phyloP scores from a whole-genome alignment of 1,140 invertebrate species.

The Drosophila auraria region DNA sequence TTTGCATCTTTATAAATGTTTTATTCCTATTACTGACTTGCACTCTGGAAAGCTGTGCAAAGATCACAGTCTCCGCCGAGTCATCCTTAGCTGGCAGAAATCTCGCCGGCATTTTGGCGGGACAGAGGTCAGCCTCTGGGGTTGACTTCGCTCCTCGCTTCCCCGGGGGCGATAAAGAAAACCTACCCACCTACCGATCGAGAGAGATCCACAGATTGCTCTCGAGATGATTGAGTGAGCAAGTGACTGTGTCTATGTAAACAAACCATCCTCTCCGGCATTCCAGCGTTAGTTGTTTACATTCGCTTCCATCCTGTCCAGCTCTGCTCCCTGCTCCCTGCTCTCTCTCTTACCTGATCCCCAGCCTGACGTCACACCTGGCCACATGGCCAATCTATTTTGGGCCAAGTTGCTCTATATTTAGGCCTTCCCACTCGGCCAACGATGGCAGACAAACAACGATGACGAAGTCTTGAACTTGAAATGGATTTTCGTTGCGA shows the following conservation, averaged over 20 bases:
- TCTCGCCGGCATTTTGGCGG: neutral
- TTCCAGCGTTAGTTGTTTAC: constrained; percentile 14
- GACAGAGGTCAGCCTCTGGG: constrained; percentile 1
- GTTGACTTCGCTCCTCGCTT: neutral
- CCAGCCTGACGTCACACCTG: constrained; percentile 6
- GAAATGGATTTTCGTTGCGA: constrained; percentile 5
- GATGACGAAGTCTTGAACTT: constrained; percentile 37
- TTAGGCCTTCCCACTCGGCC: constrained; percentile 18
- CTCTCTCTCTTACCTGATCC: neutral
- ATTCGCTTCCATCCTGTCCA: constrained; percentile 6
- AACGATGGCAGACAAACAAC: constrained; percentile 14
- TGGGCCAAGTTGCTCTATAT: constrained; percentile 9
- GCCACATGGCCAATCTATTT: constrained; percentile 32
- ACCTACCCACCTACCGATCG: neutral
- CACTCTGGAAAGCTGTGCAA: neutral
- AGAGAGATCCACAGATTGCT: neutral
- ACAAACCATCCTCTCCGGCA: neutral
- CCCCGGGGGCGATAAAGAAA: constrained; percentile 1
- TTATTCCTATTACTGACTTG: neutral
- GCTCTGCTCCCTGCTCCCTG: neutral
- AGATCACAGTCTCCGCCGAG: constrained; percentile 3
- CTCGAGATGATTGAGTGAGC: neutral
- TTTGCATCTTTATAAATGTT: neutral
- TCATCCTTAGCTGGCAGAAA: constrained; percentile 13
- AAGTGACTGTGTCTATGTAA: neutral